phyloP scores from a whole-genome alignment of 2,113 vertebrate species.

The Oryzias melastigma region DNA sequence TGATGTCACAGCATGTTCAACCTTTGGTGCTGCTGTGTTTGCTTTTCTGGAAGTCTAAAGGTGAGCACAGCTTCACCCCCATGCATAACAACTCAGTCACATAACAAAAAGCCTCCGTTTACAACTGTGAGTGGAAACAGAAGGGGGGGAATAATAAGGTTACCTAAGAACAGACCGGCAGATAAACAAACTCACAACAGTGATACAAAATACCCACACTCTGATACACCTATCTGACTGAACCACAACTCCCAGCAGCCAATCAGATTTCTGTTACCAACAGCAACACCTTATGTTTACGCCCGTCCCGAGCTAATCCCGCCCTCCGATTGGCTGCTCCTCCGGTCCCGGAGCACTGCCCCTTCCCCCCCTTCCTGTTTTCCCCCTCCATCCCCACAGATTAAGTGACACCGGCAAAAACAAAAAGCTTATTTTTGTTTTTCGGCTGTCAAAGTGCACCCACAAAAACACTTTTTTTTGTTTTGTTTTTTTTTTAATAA shows the following conservation, averaged over 20 bases:
- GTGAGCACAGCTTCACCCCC: slow-evolving; percentile 26
- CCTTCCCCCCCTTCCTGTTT: slow-evolving; percentile 31
- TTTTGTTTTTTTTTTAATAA: slow-evolving; percentile 41
- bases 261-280: slow-evolving; percentile 79
- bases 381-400: slow-evolving; percentile 60
- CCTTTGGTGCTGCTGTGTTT: slow-evolving; percentile 23
- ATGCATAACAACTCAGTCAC: slow-evolving; percentile 13
- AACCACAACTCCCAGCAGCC: slow-evolving; percentile 62
- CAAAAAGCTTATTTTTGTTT: slow-evolving; percentile 81
- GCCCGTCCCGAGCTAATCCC: slow-evolving; percentile 46
- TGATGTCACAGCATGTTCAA: slow-evolving; percentile 27
- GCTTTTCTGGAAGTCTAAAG: slow-evolving; percentile 35
- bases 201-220: slow-evolving; percentile 63
- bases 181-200: slow-evolving; percentile 67
- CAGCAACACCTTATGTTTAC: slow-evolving; percentile 74
- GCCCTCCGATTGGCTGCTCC: slow-evolving; percentile 65
- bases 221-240: slow-evolving; percentile 64
- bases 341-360: slow-evolving; percentile 12
- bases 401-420: slow-evolving; percentile 77
- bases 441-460: slow-evolving; percentile 56
- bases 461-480: slow-evolving; percentile 43
- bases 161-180: slow-evolving; percentile 64
- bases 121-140: slow-evolving; percentile 37
- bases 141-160: slow-evolving; percentile 67
- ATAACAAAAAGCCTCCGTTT: background rate